phyloP scores from a whole-genome alignment of 2,888 invertebrate species.

The Agrenia bidenticulata region DNA sequence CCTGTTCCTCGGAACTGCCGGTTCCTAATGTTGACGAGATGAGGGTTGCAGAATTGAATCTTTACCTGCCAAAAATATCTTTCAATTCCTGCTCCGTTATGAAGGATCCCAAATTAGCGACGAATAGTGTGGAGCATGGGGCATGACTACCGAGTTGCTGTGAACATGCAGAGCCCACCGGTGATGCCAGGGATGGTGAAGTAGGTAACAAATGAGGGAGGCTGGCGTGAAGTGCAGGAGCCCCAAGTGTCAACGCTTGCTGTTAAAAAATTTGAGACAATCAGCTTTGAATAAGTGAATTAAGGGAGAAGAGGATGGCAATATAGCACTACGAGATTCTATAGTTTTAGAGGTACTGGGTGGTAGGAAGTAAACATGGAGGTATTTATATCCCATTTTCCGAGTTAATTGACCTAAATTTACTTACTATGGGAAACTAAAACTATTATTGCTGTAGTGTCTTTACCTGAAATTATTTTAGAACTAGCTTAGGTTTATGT shows the following conservation, averaged over 20 bases:
- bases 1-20: no score
- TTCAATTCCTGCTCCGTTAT: conserved; percentile 98
- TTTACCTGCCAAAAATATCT: conserved; percentile 95
- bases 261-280: conserved; percentile 54
- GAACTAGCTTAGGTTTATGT: no score
- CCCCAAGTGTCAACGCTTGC: conserved; percentile 60
- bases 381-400: no score
- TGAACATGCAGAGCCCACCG: conserved; percentile 75
- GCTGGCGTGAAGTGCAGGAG: conserved; percentile 61
- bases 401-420: no score
- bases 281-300: conserved; percentile 11
- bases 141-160: conserved; percentile 67
- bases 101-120: conserved; percentile 96
- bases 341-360: no score
- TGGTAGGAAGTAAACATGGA: no score
- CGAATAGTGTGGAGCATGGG: conserved; percentile 96
- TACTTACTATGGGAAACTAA: no score
- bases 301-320: no score
- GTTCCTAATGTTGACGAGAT: conserved; percentile 10
- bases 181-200: conserved; percentile 86
- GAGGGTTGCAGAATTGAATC: conserved; percentile 19
- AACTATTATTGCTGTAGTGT: no score
- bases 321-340: no score
- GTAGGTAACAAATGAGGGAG: conserved; percentile 80
- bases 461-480: no score